These are phyloP conservation scores for Pangasius larnaudii DNA, from an alignment of 2,797 vertebrate species.

Conservation along the genomic window DNA sequence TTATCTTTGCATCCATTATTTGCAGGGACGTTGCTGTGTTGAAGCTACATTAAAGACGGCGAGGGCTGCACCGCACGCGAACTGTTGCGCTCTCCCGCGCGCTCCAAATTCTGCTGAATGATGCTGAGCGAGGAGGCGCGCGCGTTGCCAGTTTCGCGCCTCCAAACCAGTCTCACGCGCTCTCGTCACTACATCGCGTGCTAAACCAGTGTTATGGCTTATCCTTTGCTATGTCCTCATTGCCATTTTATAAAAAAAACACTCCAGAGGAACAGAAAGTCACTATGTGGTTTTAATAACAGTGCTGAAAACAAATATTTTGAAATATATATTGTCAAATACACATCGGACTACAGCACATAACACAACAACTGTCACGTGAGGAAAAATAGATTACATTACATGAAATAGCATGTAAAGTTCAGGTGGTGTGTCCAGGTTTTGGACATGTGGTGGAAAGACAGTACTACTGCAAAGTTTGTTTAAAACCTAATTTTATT, in stretches of 20 bases:
- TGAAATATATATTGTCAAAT: background rate
- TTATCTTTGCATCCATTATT: constrained; percentile 79
- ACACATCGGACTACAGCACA: background rate
- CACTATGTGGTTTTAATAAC: background rate
- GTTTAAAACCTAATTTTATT: background rate
- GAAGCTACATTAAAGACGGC: background rate
- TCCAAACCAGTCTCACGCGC: background rate
- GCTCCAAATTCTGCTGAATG: background rate
- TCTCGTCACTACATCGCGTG: background rate
- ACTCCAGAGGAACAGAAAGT: background rate
- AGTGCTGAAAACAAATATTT: background rate
- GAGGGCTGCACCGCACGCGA: background rate
- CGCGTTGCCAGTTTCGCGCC: background rate
- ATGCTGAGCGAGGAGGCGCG: background rate
- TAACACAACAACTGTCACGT: background rate
- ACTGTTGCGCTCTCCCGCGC: background rate
- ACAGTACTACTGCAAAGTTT: background rate
- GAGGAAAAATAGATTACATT: background rate
- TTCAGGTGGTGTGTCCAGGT: background rate
- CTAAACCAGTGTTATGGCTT: background rate
- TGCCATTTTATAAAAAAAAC: background rate
- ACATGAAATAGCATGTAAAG: background rate
- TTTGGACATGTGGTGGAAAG: background rate
- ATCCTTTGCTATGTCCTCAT: background rate
- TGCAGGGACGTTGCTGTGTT: background rate